Percentiles rank a stretch among this genome's conserved stretches.
Evolutionary conservation across 2,113 vertebrate species (phyloP).

Genomic region (Nymphicus hollandicus): DNA sequence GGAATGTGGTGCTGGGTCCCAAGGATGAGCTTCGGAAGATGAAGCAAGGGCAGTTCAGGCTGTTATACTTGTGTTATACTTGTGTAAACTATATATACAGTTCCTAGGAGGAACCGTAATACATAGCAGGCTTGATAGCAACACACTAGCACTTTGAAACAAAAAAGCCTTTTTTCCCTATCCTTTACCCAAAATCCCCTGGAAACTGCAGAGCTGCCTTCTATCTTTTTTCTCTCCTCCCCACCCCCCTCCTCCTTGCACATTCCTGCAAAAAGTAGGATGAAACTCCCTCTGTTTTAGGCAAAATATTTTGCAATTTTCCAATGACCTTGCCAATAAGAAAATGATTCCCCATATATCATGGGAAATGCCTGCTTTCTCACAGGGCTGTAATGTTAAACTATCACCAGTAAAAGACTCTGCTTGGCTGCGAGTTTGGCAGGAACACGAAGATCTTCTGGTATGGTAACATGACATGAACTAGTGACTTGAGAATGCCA

Average conservation of each 20-base stretch:
- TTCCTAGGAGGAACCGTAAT: background rate
- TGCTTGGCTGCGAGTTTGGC: slow-evolving; percentile 62
- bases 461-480: slow-evolving; percentile 49
- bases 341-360: slow-evolving; percentile 60
- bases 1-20: background rate
- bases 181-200: background rate
- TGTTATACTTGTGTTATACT: background rate
- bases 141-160: background rate
- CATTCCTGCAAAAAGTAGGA: slow-evolving; percentile 54
- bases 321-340: slow-evolving; percentile 60
- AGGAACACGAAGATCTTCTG: slow-evolving; percentile 57
- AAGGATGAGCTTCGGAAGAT: background rate
- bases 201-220: background rate
- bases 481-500: slow-evolving; percentile 41
- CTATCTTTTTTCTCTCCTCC: background rate
- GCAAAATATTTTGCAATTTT: slow-evolving; percentile 70
- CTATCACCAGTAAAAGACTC: slow-evolving; percentile 56
- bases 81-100: background rate
- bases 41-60: background rate
- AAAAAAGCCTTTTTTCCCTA: background rate
- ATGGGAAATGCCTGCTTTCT: slow-evolving; percentile 69
- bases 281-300: slow-evolving; percentile 64
- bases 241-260: background rate
- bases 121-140: background rate
- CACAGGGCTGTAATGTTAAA: slow-evolving; percentile 55